These are phyloP conservation scores for Caenorhabditis uteleia DNA, from an alignment of 2,888 invertebrate genomes.

Conservation along the genomic window DNA sequence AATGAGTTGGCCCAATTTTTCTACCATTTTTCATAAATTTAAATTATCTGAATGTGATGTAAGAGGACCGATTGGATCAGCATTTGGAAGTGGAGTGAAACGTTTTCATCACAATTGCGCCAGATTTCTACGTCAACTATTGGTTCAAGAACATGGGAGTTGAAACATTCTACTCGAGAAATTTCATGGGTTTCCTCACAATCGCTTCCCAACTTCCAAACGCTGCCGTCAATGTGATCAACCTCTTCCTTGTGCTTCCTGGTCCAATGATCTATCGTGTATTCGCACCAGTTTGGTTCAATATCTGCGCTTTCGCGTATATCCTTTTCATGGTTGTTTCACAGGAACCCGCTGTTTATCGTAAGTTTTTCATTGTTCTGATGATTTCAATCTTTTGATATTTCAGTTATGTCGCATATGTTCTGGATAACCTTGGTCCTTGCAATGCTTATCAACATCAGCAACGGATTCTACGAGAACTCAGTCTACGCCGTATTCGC, in stretches of 20 bases:
- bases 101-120: too few species aligned
- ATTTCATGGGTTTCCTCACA: constrained; percentile 85
- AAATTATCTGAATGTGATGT: too few species aligned
- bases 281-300: constrained; percentile 42
- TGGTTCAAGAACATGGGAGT: constrained; percentile 75
- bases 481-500: constrained; percentile 95
- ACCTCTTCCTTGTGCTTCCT: constrained; percentile 71
- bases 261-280: constrained; percentile 87
- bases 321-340: constrained; percentile 72
- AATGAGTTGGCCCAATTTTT: too few species aligned
- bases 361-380: too few species aligned
- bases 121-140: constrained; percentile 86
- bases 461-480: constrained; percentile 89
- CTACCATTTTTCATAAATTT: too few species aligned
- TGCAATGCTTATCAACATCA: constrained; percentile 75
- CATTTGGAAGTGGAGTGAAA: too few species aligned
- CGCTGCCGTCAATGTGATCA: constrained; percentile 80
- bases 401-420: constrained; percentile 70
- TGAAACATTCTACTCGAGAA: constrained; percentile 75
- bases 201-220: constrained; percentile 93
- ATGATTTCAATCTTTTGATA: too few species aligned
- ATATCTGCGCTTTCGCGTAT: constrained; percentile 37
- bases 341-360: constrained; percentile 30
- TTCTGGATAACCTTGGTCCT: constrained; percentile 72
- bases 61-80: too few species aligned